A percentile compares a stretch with the other conserved stretches of the same genome.
Evolutionary conservation across 2,797 vertebrate genomes (phyloP).

Genomic region (Crenichthys baileyi): DNA sequence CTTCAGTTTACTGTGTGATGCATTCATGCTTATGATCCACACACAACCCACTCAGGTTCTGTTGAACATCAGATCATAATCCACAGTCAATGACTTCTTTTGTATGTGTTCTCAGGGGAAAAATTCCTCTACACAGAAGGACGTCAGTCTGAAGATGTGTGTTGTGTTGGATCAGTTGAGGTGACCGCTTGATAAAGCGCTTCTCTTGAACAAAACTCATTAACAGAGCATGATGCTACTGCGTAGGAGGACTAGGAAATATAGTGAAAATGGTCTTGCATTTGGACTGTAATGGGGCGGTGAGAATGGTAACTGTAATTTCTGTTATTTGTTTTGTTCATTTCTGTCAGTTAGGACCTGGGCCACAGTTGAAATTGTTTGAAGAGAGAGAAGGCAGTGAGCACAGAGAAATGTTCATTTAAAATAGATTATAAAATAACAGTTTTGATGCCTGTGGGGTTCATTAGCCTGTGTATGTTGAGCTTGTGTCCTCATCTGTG

Average conservation of each 20-base stretch:
- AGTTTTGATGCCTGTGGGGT: constrained; percentile 32
- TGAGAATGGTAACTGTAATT: constrained; percentile 13
- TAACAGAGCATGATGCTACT: constrained; percentile 46
- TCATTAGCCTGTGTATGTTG: constrained; percentile 18
- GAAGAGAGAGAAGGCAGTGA: constrained; percentile 17
- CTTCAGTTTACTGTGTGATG: constrained; percentile 41
- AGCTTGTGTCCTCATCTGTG: constrained; percentile 47
- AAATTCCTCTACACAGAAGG: constrained; percentile 60
- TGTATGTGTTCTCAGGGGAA: constrained; percentile 35
- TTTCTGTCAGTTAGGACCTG: constrained; percentile 37
- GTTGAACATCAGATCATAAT: constrained; percentile 54
- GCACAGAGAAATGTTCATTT: constrained; percentile 28
- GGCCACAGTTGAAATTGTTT: constrained; percentile 9
- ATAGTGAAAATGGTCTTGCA: constrained; percentile 34
- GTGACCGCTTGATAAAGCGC: constrained; percentile 60
- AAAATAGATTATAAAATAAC: constrained; percentile 30
- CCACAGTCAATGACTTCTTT: constrained; percentile 48
- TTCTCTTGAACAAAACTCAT: constrained; percentile 47
- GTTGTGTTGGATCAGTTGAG: constrained; percentile 30
- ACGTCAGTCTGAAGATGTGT: constrained; percentile 26
- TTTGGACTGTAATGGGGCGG: constrained; percentile 19
- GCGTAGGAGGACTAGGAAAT: constrained; percentile 57
- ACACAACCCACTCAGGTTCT: constrained; percentile 62
- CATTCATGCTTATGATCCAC: constrained; percentile 55
- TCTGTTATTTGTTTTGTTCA: constrained; percentile 21